Percentiles rank a stretch among this genome's conserved stretches.
Conservation (phyloP, 2,888 invertebrate species). For the Leptopterna dolabrata region DNA sequence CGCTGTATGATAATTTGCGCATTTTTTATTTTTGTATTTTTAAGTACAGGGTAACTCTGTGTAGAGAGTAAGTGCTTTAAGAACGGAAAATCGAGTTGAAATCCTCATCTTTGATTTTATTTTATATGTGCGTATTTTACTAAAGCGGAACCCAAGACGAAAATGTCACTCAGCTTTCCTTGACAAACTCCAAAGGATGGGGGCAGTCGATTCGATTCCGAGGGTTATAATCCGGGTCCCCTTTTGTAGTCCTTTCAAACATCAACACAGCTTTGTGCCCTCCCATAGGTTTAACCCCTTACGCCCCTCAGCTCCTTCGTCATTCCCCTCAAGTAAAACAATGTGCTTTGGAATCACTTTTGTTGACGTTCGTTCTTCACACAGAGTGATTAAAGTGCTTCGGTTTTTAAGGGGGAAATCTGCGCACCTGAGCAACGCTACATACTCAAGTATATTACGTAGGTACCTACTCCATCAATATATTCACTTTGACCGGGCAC, state of each 20-base stretch:
- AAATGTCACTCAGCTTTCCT: background rate
- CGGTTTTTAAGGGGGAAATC: background rate
- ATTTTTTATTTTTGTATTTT: no score
- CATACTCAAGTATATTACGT: no score
- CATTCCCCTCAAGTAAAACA: background rate
- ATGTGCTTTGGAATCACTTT: background rate
- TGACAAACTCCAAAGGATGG: background rate
- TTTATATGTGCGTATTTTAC: no score
- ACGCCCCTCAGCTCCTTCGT: background rate
- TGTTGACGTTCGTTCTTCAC: background rate
- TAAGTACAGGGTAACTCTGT: no score
- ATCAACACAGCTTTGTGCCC: constrained; percentile 1
- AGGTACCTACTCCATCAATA: no score
- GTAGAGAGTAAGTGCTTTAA: no score
- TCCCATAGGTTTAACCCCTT: background rate
- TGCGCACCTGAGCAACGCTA: no score
- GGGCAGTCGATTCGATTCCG: constrained; percentile 20
- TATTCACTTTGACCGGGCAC: no score
- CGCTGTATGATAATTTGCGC: no score
- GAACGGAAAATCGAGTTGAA: no score
- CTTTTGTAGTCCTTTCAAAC: background rate
- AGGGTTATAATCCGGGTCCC: constrained; percentile 27
- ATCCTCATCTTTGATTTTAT: no score
- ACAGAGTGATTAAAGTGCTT: constrained; percentile 3
- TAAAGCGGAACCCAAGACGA: background rate